phyloP scores from a whole-genome alignment of 1,140 invertebrate genomes.

The Orius insidiosus region DNA sequence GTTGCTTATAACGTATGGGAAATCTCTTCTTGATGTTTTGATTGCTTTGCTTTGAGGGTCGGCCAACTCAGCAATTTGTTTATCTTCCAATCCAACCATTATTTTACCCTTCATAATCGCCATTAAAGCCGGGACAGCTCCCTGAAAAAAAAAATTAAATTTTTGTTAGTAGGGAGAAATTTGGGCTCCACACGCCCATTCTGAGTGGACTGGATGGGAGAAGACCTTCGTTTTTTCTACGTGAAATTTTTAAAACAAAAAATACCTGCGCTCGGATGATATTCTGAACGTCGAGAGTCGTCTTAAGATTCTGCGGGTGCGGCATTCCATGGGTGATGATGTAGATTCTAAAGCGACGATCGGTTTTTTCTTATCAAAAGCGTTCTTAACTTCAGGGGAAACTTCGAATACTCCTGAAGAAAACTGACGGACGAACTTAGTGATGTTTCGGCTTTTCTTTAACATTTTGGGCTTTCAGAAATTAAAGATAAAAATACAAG shows the following conservation, averaged over 20 bases:
- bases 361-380: constrained; percentile 37
- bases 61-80: constrained; percentile 45
- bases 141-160: constrained; percentile 38
- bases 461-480: too few relatives aligned
- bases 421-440: too few relatives aligned
- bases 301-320: constrained; percentile 77
- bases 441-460: too few relatives aligned
- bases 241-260: too few relatives aligned
- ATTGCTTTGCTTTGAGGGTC: constrained; percentile 29
- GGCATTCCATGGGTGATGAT: constrained; percentile 99
- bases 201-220: too few relatives aligned
- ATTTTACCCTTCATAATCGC: constrained; percentile 72
- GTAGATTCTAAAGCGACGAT: constrained; percentile 93
- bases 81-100: constrained; percentile 52
- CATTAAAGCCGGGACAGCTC: constrained; percentile 85
- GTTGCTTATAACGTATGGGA: constrained; percentile 55
- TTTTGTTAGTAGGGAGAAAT: too few relatives aligned
- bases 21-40: constrained; percentile 76
- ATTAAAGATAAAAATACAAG: too few relatives aligned
- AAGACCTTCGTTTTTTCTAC: too few relatives aligned
- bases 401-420: constrained; percentile 20
- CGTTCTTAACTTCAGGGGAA: constrained; percentile 36
- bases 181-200: too few relatives aligned
- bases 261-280: constrained; percentile 49
- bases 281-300: constrained; percentile 65